Base-by-base conservation (phyloP, 2,888 invertebrate species). In the Xiphydria camelus region DNA sequence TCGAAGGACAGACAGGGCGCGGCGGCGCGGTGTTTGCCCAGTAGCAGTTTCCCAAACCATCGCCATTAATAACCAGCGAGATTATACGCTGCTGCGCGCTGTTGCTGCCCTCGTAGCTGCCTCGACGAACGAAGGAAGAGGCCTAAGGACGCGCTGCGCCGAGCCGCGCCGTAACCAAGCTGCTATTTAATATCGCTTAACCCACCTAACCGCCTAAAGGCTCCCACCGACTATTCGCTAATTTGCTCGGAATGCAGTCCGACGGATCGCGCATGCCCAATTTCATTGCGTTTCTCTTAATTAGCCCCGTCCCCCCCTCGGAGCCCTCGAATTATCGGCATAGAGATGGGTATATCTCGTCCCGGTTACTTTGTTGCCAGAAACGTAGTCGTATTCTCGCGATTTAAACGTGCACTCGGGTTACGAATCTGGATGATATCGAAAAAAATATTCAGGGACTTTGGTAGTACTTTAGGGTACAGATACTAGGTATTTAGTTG, bases 1-100 rank as follows among this genome's bases (percentile, higher is more conserved):
- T 45, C 12, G 12, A 10, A 12, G 5, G 29, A 29, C 15, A 29
- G 12, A 6, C 14, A 31, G 47, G 45, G 44, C 38, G 45, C 45
- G 45, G 51, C 47, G 56, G 49, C 47, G 57, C 54, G 49, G 47
- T 47, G 61, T 61, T 65, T 73, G 71, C 73, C 71, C 73, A 70
- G 73, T 74, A 73, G 74, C 74, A 73, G 68, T 74, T 73, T 74
- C 71, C 73, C 68, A 74, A 74, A 73, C 70, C 70, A 68, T 68
- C 68, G 71, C 68, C 73, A 74, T 74, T 74, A 74, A 74, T 74
- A 74, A 74, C 72, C 64, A 64, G 53, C 64, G 62, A 73, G 74
- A 74, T 74, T 74, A 73, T 73, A 73, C 62, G 70, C 68, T 73
- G 72, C 60, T 65, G 57, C 51, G 49, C 52, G 45, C 49, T 42